Conservation (phyloP, 2,888 invertebrate species). For the Pseudococcus longispinus region DNA sequence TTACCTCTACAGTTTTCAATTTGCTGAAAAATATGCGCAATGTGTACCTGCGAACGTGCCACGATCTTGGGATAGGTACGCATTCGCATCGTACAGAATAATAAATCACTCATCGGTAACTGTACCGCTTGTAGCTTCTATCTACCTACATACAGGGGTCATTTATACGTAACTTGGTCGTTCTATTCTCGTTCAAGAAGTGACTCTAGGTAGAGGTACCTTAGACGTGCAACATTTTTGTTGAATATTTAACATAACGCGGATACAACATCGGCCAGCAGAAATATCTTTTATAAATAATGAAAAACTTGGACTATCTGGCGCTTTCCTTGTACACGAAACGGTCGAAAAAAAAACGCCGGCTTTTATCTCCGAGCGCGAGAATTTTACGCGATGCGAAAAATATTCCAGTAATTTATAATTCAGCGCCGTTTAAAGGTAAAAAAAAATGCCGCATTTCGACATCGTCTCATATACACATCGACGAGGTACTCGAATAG, state of each 20-base stretch:
- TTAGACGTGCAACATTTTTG: not conserved
- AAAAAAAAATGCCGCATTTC: not conserved
- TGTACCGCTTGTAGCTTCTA: not conserved
- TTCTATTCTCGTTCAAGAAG: not conserved
- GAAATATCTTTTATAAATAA: slow-evolving; percentile 22
- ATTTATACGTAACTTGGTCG: not conserved
- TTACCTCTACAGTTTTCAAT: too few species aligned
- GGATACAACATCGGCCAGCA: not conserved
- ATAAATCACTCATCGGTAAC: not conserved
- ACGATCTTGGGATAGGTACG: too few species aligned
- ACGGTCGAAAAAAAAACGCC: not conserved
- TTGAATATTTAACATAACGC: slow-evolving; percentile 24
- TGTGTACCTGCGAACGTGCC: not conserved
- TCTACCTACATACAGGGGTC: not conserved
- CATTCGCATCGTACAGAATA: not conserved
- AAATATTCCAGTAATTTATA: not conserved
- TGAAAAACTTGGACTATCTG: not conserved
- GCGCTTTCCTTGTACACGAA: not conserved
- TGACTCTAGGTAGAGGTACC: not conserved
- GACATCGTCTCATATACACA: not conserved
- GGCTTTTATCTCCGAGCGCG: not conserved
- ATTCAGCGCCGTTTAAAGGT: not conserved
- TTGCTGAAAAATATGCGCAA: not conserved
- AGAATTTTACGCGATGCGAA: not conserved
- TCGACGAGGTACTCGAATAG: not conserved